Conservation (phyloP, 2,888 invertebrate genomes). For the Eupithecia dodoneata region DNA sequence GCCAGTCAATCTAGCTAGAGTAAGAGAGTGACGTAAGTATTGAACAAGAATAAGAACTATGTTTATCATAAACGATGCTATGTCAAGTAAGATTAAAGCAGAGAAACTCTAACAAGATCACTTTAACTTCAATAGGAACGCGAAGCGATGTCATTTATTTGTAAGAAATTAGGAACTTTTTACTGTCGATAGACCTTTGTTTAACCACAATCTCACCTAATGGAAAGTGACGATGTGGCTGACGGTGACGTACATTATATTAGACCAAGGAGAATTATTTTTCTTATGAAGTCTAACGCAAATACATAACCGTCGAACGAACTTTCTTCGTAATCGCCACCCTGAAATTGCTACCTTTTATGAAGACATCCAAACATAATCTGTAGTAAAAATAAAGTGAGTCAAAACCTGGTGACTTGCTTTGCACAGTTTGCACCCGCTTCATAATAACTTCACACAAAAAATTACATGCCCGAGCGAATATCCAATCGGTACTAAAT, state of each 20-base stretch:
- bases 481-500: conserved; percentile 50
- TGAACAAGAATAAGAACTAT: background rate
- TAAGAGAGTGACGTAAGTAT: background rate
- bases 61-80: background rate
- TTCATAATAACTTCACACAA: conserved; percentile 17
- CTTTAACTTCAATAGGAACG: background rate
- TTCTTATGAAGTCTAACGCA: background rate
- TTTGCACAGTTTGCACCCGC: background rate
- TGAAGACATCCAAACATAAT: background rate
- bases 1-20: background rate
- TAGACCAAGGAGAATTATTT: background rate
- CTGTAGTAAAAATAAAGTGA: background rate
- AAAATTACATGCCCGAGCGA: conserved; percentile 37
- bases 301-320: background rate
- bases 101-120: background rate
- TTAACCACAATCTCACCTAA: too few species aligned
- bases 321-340: background rate
- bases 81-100: background rate
- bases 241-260: background rate
- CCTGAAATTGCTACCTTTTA: background rate
- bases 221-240: too few species aligned
- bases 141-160: background rate
- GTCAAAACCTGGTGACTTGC: background rate
- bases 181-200: too few species aligned
- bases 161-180: too few species aligned